A percentile compares a stretch with the other conserved stretches of the same genome.
Conservation (phyloP, 2,888 invertebrate species). For the Drosophila tripunctata region DNA sequence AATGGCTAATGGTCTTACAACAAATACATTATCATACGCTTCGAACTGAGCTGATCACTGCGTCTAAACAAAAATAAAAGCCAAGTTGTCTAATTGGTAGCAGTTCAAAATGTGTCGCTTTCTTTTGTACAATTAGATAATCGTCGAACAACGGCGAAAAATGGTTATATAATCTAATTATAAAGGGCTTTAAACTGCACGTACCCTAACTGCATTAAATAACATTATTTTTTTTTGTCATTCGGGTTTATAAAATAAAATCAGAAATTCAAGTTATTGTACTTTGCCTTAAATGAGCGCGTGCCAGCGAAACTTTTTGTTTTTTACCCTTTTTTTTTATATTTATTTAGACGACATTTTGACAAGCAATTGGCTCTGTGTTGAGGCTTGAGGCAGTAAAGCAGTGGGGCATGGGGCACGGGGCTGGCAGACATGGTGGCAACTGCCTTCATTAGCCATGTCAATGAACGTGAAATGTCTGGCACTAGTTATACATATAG, state of each 20-base stretch:
- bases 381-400: neutral
- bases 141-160: conserved; percentile 48
- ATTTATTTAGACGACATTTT: conserved; percentile 31
- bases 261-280: conserved; percentile 45
- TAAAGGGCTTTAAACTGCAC: conserved; percentile 61
- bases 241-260: conserved; percentile 31
- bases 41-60: conserved; percentile 10
- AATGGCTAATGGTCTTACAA: no score
- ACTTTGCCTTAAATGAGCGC: conserved; percentile 59
- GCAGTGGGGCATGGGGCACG: conserved; percentile 4
- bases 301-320: conserved; percentile 68
- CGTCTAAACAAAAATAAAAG: conserved; percentile 18
- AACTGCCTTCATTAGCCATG: conserved; percentile 46
- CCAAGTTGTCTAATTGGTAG: conserved; percentile 65
- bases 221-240: no score
- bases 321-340: conserved; percentile 30
- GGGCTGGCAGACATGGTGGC: neutral
- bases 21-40: conserved; percentile 25
- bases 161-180: conserved; percentile 75
- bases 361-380: conserved; percentile 19
- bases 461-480: conserved; percentile 73
- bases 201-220: conserved; percentile 66
- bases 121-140: conserved; percentile 72
- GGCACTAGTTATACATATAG: conserved; percentile 15
- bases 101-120: conserved; percentile 56